phyloP scores from a whole-genome alignment of 1,140 invertebrate species.

The Saccostrea echinata region DNA sequence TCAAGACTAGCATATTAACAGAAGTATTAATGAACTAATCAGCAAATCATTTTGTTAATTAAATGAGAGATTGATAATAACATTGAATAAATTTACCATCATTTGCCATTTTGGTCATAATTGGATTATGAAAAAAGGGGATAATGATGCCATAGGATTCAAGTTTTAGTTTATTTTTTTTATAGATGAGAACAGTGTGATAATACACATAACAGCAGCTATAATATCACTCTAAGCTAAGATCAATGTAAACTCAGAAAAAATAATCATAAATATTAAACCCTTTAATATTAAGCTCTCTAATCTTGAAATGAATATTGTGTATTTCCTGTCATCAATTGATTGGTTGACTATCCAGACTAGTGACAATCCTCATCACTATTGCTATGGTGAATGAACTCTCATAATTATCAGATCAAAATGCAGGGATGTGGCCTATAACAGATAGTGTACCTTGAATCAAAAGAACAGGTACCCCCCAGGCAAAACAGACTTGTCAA shows the following conservation, averaged over 20 bases:
- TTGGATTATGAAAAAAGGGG: too few species aligned
- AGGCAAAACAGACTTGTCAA: neutral
- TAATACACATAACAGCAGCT: too few species aligned
- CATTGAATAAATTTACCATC: neutral
- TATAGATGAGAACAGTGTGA: too few species aligned
- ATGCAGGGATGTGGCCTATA: neutral
- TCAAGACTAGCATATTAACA: neutral
- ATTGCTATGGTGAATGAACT: neutral
- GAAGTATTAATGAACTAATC: neutral
- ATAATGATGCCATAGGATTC: too few species aligned
- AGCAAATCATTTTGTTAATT: neutral
- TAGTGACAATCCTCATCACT: neutral
- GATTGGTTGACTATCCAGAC: neutral
- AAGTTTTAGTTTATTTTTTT: too few species aligned
- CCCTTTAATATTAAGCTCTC: too few species aligned
- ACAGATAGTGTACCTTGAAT: neutral
- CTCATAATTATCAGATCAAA: neutral
- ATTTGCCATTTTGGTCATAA: too few species aligned
- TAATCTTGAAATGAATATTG: too few species aligned
- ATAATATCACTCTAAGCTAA: too few species aligned
- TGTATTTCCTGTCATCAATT: too few species aligned
- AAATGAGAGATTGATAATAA: neutral
- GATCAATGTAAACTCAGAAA: too few species aligned
- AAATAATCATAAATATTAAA: neutral
- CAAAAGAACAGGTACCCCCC: neutral